phyloP scores from a whole-genome alignment of 2,113 vertebrate genomes.

The Alouatta palliata region DNA sequence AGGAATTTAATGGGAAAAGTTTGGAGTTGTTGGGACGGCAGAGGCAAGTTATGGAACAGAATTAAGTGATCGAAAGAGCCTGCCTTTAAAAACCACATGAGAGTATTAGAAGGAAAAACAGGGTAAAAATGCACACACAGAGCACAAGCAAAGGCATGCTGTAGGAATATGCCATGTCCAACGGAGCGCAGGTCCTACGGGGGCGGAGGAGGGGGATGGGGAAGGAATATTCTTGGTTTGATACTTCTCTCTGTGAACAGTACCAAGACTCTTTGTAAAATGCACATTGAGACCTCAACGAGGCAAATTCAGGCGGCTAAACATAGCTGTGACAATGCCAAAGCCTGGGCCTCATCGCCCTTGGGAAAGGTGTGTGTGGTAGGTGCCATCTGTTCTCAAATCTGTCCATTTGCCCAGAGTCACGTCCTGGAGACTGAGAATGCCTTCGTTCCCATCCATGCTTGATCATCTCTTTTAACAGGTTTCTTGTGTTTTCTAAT shows the following conservation, averaged over 20 bases:
- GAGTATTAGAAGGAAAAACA: not conserved
- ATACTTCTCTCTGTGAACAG: not conserved
- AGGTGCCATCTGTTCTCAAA: not conserved
- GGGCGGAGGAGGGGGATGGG: too few species aligned
- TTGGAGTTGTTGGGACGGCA: not conserved
- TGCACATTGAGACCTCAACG: not conserved
- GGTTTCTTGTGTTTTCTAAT: not conserved
- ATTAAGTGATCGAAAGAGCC: not conserved
- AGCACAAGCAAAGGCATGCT: not conserved
- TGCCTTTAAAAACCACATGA: not conserved
- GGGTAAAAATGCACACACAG: not conserved
- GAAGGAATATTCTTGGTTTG: not conserved
- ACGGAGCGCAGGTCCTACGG: not conserved
- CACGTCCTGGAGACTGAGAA: not conserved
- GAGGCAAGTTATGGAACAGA: constrained; percentile 2
- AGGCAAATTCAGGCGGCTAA: not conserved
- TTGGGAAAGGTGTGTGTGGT: not conserved
- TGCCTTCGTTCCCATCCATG: not conserved
- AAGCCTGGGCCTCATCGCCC: not conserved
- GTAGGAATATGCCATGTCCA: fast-evolving
- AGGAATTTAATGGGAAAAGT: not conserved
- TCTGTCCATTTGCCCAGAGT: not conserved
- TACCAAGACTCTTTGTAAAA: not conserved
- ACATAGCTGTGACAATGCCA: not conserved
- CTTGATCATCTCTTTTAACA: not conserved